Percentiles rank a stretch among this genome's conserved stretches.
phyloP scores from a whole-genome alignment of 2,888 invertebrate genomes.

The Cheilosia impressa region DNA sequence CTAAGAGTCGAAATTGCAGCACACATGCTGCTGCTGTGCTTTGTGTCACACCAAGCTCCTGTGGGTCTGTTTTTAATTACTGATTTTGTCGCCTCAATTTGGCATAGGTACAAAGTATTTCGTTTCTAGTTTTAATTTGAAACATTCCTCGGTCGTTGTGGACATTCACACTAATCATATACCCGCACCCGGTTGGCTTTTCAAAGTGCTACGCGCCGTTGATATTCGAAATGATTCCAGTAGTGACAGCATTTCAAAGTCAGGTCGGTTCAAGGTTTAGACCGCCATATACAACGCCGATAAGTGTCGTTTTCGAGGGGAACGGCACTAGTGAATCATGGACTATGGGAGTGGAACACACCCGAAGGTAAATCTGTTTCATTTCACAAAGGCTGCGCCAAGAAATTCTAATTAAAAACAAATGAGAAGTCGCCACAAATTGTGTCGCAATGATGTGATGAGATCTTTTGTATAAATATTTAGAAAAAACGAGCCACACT shows the following conservation, averaged over 20 bases:
- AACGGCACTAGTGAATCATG: constrained; percentile 40
- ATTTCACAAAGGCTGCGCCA: constrained; percentile 61
- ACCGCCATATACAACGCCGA: background rate
- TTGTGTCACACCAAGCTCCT: constrained; percentile 45
- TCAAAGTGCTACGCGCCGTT: constrained; percentile 4
- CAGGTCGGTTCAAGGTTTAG: constrained; percentile 63
- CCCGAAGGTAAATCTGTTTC: constrained; percentile 32
- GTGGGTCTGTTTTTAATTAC: constrained; percentile 69
- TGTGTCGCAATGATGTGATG: constrained; percentile 30
- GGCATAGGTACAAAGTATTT: constrained; percentile 69
- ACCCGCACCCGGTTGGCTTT: constrained; percentile 12
- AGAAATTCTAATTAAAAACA: constrained; percentile 66
- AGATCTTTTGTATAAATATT: constrained; percentile 24
- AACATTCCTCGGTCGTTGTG: constrained; percentile 52
- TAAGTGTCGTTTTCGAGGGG: constrained; percentile 15
- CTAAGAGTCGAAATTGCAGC: constrained; percentile 28
- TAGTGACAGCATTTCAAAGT: background rate
- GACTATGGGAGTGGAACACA: constrained; percentile 14
- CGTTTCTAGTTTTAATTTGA: constrained; percentile 58
- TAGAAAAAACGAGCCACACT: background rate
- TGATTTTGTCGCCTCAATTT: constrained; percentile 54
- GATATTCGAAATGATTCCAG: constrained; percentile 25
- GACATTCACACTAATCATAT: constrained; percentile 40
- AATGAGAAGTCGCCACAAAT: constrained; percentile 43
- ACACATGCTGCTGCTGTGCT: constrained; percentile 1